Base-by-base conservation (phyloP, 2,888 invertebrate species). In the Caenorhabditis japonica region DNA sequence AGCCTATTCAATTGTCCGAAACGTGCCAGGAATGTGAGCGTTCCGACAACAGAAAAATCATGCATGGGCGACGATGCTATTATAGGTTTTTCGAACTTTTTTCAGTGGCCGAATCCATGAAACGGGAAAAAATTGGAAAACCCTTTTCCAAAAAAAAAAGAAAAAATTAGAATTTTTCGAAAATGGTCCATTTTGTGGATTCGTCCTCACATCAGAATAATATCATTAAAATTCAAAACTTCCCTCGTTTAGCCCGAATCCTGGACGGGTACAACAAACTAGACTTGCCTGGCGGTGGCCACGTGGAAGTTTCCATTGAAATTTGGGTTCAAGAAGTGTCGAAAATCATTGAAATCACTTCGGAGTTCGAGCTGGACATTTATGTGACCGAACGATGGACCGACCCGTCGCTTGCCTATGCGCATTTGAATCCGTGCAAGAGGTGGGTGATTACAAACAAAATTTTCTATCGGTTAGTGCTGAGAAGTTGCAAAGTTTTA, bases 321-420 rank as follows among this genome's bases (percentile, higher is more conserved):
- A 88, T 82, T 19, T 87, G 87, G 87, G 85, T 87, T 21, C 87
- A 87, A 70, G 87, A 87, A 78, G 87, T 87, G 15, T 87, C 87
- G 27, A 86, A 86, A 64, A 87, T 87, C 66, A 87, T 87, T 62
- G 87, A 87, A 43, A 83, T 88, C 59, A 85, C 85, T 2, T 84
- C 84, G 25, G 87, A 87, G 68, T 87, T 87, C 75, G 87, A 87
- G 60, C 53, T 87, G 73, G 87, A 87, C 69, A 83, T 87, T 38
- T 87, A 87, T 60, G 85, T 87, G 19, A 87, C 87, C 10, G 87
- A 87, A 59, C 64, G 83, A 56, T 87, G 87, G 87, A 71, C 70
- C 0, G 87, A 87, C 51, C 84, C 85, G 3, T 68, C 82, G 5
- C 72, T 87, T 12, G 85, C 84, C 3, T 87, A 83, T 69, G 61